Evolutionary conservation across 2,113 vertebrate genomes (phyloP), one percentile per base, ranked within the genome.

Genomic region (Psophia crepitans): DNA sequence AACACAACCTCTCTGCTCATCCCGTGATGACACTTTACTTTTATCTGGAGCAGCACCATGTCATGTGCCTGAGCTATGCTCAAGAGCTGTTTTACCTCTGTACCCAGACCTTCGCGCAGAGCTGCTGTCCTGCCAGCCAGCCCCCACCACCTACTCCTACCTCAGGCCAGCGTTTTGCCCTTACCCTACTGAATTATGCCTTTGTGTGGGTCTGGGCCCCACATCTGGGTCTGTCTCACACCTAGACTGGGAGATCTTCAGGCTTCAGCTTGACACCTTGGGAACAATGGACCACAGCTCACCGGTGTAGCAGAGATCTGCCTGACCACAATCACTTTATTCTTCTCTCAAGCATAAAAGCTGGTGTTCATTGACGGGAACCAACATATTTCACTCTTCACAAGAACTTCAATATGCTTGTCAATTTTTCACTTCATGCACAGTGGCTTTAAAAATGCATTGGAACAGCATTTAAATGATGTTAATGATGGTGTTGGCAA

Each of bases 71-170:
- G 3, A 73, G 63, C 41, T 2, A 3, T 5, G 6, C 32, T 30
- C 0, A 0, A 71, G 14, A 28, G 14, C 24, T 48, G 11, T 53
- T 49, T 6, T 30, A 71, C 12, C 7, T n/a, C n/a, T 17, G 21
- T 53, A 35, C 15, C 20, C 44, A 69, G 33, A 16, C 16, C 35
- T 60, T n/a, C 1, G 2, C 0, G 3, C 35, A 8, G 20, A 48
- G 58, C 35, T 54, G 43, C 58, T 68, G 37, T 56, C 30, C 32
- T 56, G 49, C 8, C 63, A 75, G 61, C 28, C 28, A 19, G 24
- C 12, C 5, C 27, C 54, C 43, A 2, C 27, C 10, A 22, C 1
- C 4, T 37, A 12, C 32, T n/a, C 28, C 27, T 17, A 8, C 35
- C 37, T 35, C 17, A 39, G 30, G 49, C 32, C 28, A 41, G 28